Evolutionary conservation across 2,113 vertebrate species (phyloP), one percentile per base, ranked within the genome.

Genomic region (Myanophis thanlyinensis): DNA sequence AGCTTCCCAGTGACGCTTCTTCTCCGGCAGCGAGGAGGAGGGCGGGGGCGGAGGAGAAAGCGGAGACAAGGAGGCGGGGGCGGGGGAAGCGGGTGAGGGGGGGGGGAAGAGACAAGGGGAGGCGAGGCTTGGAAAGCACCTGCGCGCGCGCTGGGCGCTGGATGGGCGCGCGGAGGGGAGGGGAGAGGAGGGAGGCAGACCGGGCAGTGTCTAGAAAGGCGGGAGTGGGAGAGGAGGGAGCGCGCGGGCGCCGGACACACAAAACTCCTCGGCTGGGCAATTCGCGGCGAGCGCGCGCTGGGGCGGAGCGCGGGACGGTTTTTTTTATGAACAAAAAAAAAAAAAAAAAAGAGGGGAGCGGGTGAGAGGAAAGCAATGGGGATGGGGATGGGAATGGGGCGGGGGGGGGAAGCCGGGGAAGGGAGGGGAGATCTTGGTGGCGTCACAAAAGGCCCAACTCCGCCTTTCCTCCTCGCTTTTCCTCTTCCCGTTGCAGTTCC

Each of bases 401-500:
- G 5, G 27, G 23, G 46, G 44, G 46, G 9, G 46, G 11, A 15
- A 48, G 27, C 13, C 47, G 12, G 47, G 25, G 85, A 87, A 15
- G 86, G 46, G 3, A 27, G 56, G 44, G 15, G 27, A 27, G 11
- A 18, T 20, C 1, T 25, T 1, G 9, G 86, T 30, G 86, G 47
- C 23, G 47, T n/a, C 86, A 49, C 86, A 9, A 48, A 48, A n/a
- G 47, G 59, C 30, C 22, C 59, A 22, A 25, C 85, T 25, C 47
- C 85, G 85, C 85, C 54, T 30, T 12, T 18, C 56, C 54, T 25
- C 47, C 13, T 44, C 56, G 18, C 23, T 15, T 49, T 49, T 35
- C 59, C 67, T 44, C 73, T 44, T 25, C 91, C 91, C 54, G 59
- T 87, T 88, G 90, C 85, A 30, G 46, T 48, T 35, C 84, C 59